Base-by-base conservation (phyloP, 2,888 invertebrate species). In the Brenthis hecate region DNA sequence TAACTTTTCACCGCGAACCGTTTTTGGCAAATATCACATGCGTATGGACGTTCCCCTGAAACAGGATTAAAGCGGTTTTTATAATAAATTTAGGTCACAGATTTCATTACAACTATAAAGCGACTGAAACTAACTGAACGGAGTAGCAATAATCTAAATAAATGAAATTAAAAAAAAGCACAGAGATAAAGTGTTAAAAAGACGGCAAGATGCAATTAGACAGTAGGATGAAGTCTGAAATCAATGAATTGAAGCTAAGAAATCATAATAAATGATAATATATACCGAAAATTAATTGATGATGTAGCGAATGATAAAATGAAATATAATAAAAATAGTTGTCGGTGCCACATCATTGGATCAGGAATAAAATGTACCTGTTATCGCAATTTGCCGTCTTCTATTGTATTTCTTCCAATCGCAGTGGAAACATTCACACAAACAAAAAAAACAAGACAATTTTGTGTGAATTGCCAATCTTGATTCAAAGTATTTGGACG, bases 1-100 rank as follows among this genome's bases (percentile, higher is more conserved):
- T 96, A 96, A 81, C 96, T 96, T 87, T 96, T 96, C 73, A 96
- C 96, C 55, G 96, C 96, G 85, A 96, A 96, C 78, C 95, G 94
- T 89, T 96, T 96, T 82, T 96, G 94, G 86, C 96, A 96, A 78
- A 96, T 95, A 89, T 96, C 95, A 91, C 96, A 96, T 75, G 95
- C 94, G 81, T 96, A 96, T 51, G 96, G 96, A 72, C 96, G 93
- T 86, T 96, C 95, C 77, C 96, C 96, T 94, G 85, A 76, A 87
- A 88, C 14, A 56, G 28, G 19, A 19, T 6, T 19, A 43, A 54
- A 43, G 11, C 11, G 11, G 2, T 62, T 13, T 66, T 55, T 66
- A 69, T 28, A 63, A 66, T 64, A 66, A 14, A 60, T 55, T 51
- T 55, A 67, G 1, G 53, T 58, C n/a, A 56, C 13, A 43, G 1